Conservation (phyloP, 35 echinoderm and acorn worm genomes). For the Amphiura filiformis region DNA sequence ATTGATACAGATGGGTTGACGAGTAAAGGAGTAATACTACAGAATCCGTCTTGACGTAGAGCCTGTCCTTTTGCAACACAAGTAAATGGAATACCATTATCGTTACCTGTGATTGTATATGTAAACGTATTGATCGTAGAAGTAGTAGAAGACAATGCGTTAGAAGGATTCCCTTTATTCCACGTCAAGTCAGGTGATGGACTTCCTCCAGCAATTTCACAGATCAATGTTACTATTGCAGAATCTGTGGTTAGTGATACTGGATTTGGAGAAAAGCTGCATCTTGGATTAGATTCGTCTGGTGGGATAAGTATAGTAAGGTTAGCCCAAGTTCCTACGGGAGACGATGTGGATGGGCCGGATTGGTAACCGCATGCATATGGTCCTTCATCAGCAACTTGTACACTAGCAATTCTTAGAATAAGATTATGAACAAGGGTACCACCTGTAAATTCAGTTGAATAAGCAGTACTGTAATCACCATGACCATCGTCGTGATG, state of each 20-base stretch:
- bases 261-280: not conserved
- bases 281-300: not conserved
- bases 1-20: not conserved
- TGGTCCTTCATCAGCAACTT: not conserved
- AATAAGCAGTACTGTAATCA: no score
- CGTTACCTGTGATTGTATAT: not conserved
- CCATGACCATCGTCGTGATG: no score
- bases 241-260: not conserved
- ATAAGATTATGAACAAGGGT: no score
- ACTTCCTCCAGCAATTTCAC: not conserved
- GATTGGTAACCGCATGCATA: not conserved
- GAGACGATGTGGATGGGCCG: not conserved
- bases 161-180: not conserved
- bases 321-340: not conserved
- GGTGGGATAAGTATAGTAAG: not conserved
- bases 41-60: not conserved
- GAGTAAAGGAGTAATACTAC: not conserved
- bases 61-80: not conserved
- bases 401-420: not conserved
- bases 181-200: not conserved
- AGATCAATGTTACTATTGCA: not conserved
- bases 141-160: not conserved
- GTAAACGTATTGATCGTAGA: not conserved
- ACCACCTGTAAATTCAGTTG: no score
- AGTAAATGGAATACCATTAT: not conserved